A percentile compares a stretch with the other conserved stretches of the same genome.
These are phyloP conservation scores for Lytechinus variegatus DNA, from an alignment of 35 echinoderm and acorn worm species.

Conservation along the genomic window DNA sequence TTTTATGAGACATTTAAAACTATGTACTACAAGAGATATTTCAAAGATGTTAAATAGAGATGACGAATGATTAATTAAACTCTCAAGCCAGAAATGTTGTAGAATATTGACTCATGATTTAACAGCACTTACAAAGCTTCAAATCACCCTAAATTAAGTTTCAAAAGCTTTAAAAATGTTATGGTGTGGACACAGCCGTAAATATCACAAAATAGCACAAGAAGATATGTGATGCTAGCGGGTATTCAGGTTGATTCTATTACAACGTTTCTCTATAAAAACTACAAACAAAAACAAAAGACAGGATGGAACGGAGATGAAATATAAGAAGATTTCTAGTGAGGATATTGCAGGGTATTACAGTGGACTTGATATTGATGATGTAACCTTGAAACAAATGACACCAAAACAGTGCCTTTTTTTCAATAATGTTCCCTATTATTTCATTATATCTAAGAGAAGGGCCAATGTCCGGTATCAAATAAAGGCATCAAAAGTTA, in stretches of 20 bases:
- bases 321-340: background rate
- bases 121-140: background rate
- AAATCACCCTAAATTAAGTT: background rate
- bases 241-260: background rate
- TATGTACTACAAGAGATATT: too few relatives aligned
- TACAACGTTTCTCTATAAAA: background rate
- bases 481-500: too few relatives aligned
- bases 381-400: background rate
- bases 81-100: too few relatives aligned
- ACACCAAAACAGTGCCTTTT: too few relatives aligned
- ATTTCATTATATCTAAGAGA: too few relatives aligned
- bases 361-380: background rate
- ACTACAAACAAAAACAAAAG: background rate
- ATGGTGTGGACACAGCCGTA: background rate
- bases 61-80: too few relatives aligned
- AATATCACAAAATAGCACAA: background rate
- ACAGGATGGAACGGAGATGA: background rate
- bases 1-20: too few relatives aligned
- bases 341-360: background rate
- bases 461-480: too few relatives aligned
- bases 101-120: background rate
- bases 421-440: too few relatives aligned
- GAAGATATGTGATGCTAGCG: background rate
- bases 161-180: background rate
- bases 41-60: too few relatives aligned